Evolutionary conservation across 2,888 invertebrate genomes (phyloP), one percentile per base, ranked within the genome.

Genomic region (Didymodactylos carnosus): DNA sequence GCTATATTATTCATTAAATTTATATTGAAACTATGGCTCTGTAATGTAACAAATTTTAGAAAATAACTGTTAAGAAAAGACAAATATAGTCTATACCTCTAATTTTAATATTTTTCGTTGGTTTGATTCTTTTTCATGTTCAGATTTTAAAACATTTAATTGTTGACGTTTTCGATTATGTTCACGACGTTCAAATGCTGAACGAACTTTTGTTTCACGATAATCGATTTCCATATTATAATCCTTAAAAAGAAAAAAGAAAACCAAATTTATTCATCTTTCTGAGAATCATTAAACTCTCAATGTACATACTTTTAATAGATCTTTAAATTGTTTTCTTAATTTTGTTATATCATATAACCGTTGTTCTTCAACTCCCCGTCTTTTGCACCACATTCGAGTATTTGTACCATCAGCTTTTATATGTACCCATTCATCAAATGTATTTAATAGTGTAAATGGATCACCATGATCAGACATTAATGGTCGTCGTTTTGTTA

Each of bases 401-500:
- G 83, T 82, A 41, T 78, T 79, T 29, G 77, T 76, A 16, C 81
- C 80, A n/a, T 80, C 80, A 27, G 82, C 80, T 77, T 84, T 84
- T 41, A 84, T 87, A 78, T 88, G 87, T 49, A 95, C 82, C 95
- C 95, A 95, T 77, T 91, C 90, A 80, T 90, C 89, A 83, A 90
- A 93, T 39, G 90, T 87, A 78, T 91, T 91, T 3, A 98, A 84
- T 0, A 95, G 84, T 0, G 92, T 92, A 77, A 98, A 87, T 0
- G 95, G 92, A 82, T 98, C 98, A 0, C 98, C 98, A 81, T 95
- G 93, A 80, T 91, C 91, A 0, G 94, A 94, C 80, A 94, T 91
- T 46, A 94, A 86, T 0, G 88, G 77, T 76, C 81, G 80, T 62
- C 73, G 70, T 70, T 41, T 23, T 72, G 43, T 41, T 77, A 80